A percentile compares a stretch with the other conserved stretches of the same genome.
Conservation (phyloP, 2,888 invertebrate species). For the Polyommatus icarus region DNA sequence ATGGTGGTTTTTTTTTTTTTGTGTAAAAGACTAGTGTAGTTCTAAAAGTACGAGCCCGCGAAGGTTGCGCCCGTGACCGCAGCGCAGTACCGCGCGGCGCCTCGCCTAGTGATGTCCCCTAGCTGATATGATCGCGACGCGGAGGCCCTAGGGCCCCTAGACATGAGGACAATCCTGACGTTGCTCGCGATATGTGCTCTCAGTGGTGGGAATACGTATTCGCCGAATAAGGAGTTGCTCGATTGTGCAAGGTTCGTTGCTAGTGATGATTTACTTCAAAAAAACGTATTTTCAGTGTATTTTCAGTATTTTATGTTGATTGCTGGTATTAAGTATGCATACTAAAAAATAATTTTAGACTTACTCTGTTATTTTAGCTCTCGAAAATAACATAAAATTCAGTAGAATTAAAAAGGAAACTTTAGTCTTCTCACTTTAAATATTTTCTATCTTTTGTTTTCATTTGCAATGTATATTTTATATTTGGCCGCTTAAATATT, state of each 20-base stretch:
- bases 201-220: conserved; percentile 64
- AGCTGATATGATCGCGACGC: conserved; percentile 66
- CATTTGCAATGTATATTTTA: too few relatives aligned
- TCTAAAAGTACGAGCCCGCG: conserved; percentile 67
- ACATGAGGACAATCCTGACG: conserved; percentile 69
- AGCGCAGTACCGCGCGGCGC: conserved; percentile 69
- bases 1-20: neutral
- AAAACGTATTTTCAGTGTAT: too few relatives aligned
- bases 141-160: conserved; percentile 56
- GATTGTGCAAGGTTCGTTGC: conserved; percentile 75
- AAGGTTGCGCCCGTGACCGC: conserved; percentile 80
- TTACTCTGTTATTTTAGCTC: neutral
- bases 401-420: neutral
- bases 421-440: too few relatives aligned
- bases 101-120: conserved; percentile 48
- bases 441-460: too few relatives aligned
- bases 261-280: neutral
- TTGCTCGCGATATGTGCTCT: conserved; percentile 63
- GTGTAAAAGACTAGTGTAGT: neutral
- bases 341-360: too few relatives aligned
- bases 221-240: conserved; percentile 69
- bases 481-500: too few relatives aligned
- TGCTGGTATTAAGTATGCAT: too few relatives aligned
- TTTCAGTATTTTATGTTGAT: too few relatives aligned
- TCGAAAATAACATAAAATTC: neutral